Conservation (phyloP, 2,888 invertebrate species). For the Euproctis similis region DNA sequence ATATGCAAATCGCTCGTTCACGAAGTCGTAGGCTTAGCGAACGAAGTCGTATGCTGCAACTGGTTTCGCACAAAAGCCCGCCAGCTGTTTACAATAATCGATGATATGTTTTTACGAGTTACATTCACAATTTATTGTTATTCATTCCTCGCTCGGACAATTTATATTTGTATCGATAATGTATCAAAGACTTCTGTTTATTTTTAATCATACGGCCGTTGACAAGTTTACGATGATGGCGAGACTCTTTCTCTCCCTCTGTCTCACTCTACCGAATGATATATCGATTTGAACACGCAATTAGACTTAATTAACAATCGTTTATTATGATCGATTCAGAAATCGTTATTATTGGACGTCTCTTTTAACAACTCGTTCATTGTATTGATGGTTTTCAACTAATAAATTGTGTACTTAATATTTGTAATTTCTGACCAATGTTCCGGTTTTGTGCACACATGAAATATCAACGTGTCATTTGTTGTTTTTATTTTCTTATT, state of each 20-base stretch:
- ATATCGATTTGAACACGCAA: slow-evolving; percentile 35
- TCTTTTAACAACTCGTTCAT: slow-evolving; percentile 12
- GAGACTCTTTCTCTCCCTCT: too few relatives aligned
- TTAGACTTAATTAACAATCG: slow-evolving; percentile 37
- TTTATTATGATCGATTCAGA: slow-evolving; percentile 24
- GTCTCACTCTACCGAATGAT: slow-evolving; percentile 32
- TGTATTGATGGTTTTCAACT: too few relatives aligned
- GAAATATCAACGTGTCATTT: too few relatives aligned
- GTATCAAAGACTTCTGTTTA: slow-evolving; percentile 63
- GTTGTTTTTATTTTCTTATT: too few relatives aligned
- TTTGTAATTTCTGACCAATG: too few relatives aligned
- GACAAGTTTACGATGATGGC: slow-evolving; percentile 51
- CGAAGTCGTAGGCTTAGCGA: too few relatives aligned
- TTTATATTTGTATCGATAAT: slow-evolving; percentile 70
- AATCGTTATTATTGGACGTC: slow-evolving; percentile 15
- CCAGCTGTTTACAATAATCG: slow-evolving; percentile 73
- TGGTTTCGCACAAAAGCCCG: slow-evolving; percentile 71
- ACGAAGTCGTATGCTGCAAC: too few relatives aligned
- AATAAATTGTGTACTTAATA: too few relatives aligned
- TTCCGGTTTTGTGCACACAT: too few relatives aligned
- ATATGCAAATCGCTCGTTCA: too few relatives aligned
- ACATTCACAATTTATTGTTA: slow-evolving; percentile 71
- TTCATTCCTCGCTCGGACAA: slow-evolving; percentile 62
- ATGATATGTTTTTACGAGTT: slow-evolving; percentile 71
- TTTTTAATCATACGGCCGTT: slow-evolving; percentile 44